Base-by-base conservation (phyloP, 2,888 invertebrate species). In the Agrotis clavis region DNA sequence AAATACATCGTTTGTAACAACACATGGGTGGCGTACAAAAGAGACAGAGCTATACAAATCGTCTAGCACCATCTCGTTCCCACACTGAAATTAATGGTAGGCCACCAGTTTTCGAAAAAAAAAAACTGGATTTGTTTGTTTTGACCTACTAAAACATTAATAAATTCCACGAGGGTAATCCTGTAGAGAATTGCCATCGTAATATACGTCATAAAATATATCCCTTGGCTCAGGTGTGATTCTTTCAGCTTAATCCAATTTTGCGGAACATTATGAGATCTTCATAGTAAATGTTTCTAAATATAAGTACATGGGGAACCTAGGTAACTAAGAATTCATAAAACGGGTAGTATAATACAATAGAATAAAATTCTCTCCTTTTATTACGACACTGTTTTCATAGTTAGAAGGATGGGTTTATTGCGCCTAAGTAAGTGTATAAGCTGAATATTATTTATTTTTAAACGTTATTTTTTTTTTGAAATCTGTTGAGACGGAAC, bases 191-290 rank as follows among this genome's bases (percentile, higher is more conserved):
- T 51, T 65, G 51, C 1, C 18, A 62, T 50, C 77, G 35, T 66
- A 35, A 63, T 82, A 66, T 54, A 30, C 50, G 53, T 25, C 51
- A 61, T 65, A 54, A 62, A 81, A 67, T 48, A 61, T 30, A 35
- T 35, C 53, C 9, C 14, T 54, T 35, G 63, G 64, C 45, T 35
- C 56, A 79, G 72, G 57, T 79, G 72, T 48, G 47, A 66, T 63
- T 61, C 60, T 60, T 61, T 47, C 19, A 50, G 45, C n/a, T 14
- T 30, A 47, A 25, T 82, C n/a, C 16, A 47, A 67, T 82, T 61
- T 71, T 50, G 67, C 56, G 21, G 48, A 41, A 30, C 54, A 25
- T 69, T 41, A 69, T 65, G 53, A 45, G 30, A 21, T 48, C 45
- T 56, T 45, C 30, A 71, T 61, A 19, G 60, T 60, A 47, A 41